Base-by-base conservation (phyloP, 2,113 vertebrate species). In the Boulengeromyrus knoepffleri region DNA sequence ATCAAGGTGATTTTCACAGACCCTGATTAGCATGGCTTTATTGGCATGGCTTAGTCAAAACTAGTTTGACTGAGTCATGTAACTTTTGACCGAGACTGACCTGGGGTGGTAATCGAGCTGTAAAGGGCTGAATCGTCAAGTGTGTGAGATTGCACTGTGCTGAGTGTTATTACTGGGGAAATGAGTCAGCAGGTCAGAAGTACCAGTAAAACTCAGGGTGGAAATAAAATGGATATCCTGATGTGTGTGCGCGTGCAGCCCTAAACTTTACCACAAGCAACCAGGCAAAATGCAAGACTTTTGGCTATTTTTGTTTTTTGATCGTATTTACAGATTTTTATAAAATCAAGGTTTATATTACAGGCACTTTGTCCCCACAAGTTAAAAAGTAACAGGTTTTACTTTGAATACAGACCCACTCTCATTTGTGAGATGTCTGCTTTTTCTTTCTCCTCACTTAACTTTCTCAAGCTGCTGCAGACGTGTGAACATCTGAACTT, bases 11-110 rank as follows among this genome's bases (percentile, higher is more conserved):
- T 91, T 90, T 62, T 62, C 24, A 36, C 62, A 87, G 21, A 17
- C 84, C 89, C 50, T 89, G 85, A 91, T 91, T 92, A 90, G 88
- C 56, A 87, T 2, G 36, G 74, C 66, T 88, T 86, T 66, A 21
- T 42, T 49, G 21, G 9, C 45, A 77, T 17, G 50, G 50, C 24
- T 80, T 19, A 4, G 39, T 21, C 42, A 85, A 85, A 45, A n/a
- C 5, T 45, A 45, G 24, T 46, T 46, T 85, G 77, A 21, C 42
- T 49, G 85, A 42, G 50, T 74, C 77, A 45, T 6, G 50, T 85
- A 39, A 36, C 27, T n/a, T 49, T 31, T 70, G 5, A 42, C 50
- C 2, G 83, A 17, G 49, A 17, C 13, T 53, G 39, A 53, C 87
- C 31, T 45, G 36, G 21, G 62, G n/a, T 31, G 62, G 42, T 36